Evolutionary conservation across 2,888 invertebrate genomes (phyloP).

Genomic region (Anorthoa munda): DNA sequence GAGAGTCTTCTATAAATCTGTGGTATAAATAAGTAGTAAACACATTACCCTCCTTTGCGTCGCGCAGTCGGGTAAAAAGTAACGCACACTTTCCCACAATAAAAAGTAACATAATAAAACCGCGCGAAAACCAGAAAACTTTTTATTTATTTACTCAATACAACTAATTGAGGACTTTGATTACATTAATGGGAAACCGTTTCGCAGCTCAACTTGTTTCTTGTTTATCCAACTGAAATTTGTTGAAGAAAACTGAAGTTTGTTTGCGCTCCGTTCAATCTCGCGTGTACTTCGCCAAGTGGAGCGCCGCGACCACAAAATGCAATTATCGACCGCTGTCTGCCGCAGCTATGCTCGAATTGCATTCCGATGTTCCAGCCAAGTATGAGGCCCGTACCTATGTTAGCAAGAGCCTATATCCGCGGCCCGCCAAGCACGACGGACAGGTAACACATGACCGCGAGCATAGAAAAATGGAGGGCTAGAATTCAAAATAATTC

Average conservation of each 20-base stretch:
- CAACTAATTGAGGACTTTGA: slow-evolving; percentile 57
- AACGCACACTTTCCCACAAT: not conserved
- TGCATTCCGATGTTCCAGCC: slow-evolving; percentile 84
- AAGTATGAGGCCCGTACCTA: slow-evolving; percentile 73
- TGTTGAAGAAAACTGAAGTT: slow-evolving; percentile 85
- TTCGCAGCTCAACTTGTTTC: slow-evolving; percentile 53
- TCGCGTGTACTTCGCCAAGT: slow-evolving; percentile 83
- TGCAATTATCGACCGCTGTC: slow-evolving; percentile 89
- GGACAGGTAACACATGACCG: slow-evolving; percentile 56
- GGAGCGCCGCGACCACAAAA: slow-evolving; percentile 88
- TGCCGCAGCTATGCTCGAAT: slow-evolving; percentile 86
- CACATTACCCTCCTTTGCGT: not conserved
- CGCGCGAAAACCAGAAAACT: slow-evolving; percentile 4
- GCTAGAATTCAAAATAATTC: slow-evolving; percentile 23
- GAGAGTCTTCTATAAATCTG: not conserved
- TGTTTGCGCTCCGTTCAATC: slow-evolving; percentile 87
- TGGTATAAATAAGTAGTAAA: not conserved
- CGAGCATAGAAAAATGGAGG: slow-evolving; percentile 12
- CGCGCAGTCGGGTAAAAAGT: not conserved
- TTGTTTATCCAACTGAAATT: slow-evolving; percentile 81
- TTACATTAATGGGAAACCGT: slow-evolving; percentile 55
- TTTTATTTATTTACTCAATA: slow-evolving; percentile 44
- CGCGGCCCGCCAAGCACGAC: slow-evolving; percentile 59
- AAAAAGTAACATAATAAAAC: slow-evolving; percentile 6
- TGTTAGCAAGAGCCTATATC: slow-evolving; percentile 73